Evolutionary conservation across 2,797 vertebrate species (phyloP), one percentile per base, ranked within the genome.

Genomic region (Sebastes matsubarae): DNA sequence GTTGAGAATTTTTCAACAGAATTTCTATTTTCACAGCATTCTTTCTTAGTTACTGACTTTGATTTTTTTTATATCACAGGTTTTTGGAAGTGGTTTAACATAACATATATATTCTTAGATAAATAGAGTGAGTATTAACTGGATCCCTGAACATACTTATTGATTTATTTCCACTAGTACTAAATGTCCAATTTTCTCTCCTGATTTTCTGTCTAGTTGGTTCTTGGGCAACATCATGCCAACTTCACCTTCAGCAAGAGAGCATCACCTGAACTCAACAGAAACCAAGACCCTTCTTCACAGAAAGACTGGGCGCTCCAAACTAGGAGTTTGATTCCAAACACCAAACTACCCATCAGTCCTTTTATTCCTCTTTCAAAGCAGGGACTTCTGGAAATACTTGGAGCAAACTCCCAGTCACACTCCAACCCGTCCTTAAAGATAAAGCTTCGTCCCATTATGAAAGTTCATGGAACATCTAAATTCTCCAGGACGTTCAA

Each of bases 401-500:
- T 95, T 20, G 95, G 89, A 32, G 93, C 92, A 29, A 77, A 52
- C 32, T 72, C 73, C 8, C 76, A 90, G 16, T 85, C 89, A 0
- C 77, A 87, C 30, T 57, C 80, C 12, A 93, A 88, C n/a, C 79
- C 92, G 1, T 80, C 92, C 12, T 71, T 86, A 52, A 88, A 94
- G 72, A 88, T 92, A 63, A 95, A 91, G 1, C 95, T 88, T 20
- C 93, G 91, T 30, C 96, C 95, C 1, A 71, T 92, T 18, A 87
- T 87, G 4, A 87, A 95, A 9, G 80, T 77, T 66, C 81, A 78
- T 2, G 87, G 81, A 72, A 13, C 54, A 1, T 79, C 93, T 60
- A 98, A 97, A 90, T 96, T 97, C 90, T 97, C 98, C 94, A 97
- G 97, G 94, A 98, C 96, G 93, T 98, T 99, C 83, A 97, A 96